These are phyloP conservation scores for Pseudorectes ferrugineus DNA, from an alignment of 2,113 vertebrate species.

Conservation along the genomic window DNA sequence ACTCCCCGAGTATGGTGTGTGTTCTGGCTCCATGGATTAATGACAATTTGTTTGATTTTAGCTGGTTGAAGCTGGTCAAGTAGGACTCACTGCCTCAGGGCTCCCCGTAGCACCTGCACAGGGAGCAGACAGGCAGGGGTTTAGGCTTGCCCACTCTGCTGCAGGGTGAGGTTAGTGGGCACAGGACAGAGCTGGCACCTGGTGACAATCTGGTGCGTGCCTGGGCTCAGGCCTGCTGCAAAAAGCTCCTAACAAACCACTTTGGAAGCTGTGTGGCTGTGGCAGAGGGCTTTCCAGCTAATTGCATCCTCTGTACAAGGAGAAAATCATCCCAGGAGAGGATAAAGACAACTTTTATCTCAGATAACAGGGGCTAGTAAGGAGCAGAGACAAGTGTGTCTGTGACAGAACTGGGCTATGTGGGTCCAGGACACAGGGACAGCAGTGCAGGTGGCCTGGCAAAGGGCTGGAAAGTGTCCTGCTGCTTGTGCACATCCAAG, in stretches of 20 bases:
- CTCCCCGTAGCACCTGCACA: not conserved
- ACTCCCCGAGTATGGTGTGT: accelerated
- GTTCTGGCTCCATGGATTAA: accelerated
- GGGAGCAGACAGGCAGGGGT: not conserved
- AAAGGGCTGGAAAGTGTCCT: not conserved
- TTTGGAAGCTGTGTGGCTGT: not conserved
- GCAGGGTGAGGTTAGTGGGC: not conserved
- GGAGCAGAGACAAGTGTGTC: not conserved
- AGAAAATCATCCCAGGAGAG: not conserved
- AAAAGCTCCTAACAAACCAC: not conserved
- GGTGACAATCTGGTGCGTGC: too few relatives aligned
- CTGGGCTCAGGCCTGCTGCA: not conserved
- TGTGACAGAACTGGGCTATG: not conserved
- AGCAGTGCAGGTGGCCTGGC: not conserved
- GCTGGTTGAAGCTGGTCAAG: not conserved
- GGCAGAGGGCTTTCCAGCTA: not conserved
- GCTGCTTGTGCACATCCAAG: not conserved
- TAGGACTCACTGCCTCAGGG: not conserved
- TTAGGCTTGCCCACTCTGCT: not conserved
- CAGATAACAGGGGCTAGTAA: not conserved
- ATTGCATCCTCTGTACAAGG: not conserved
- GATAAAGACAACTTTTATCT: not conserved
- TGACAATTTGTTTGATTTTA: not conserved
- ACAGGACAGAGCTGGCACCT: not conserved
- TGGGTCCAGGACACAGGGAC: not conserved